phyloP scores from a whole-genome alignment of 2,113 vertebrate genomes.

The Aptenodytes forsteri region DNA sequence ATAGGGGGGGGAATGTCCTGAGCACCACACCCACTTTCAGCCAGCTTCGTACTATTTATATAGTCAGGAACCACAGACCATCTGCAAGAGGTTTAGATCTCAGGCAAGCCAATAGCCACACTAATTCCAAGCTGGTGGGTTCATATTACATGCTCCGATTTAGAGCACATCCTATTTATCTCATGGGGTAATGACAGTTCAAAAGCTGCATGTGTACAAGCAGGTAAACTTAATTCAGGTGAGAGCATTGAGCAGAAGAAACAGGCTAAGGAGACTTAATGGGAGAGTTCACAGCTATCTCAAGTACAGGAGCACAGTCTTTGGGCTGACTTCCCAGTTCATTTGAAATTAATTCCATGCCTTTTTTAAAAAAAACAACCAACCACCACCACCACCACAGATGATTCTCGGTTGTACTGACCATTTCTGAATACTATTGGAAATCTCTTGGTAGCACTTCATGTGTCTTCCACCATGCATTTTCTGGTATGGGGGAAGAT shows the following conservation, averaged over 20 bases:
- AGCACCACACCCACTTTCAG: not conserved
- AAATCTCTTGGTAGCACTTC: not conserved
- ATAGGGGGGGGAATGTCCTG: not conserved
- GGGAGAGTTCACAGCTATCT: not conserved
- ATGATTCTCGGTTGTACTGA: not conserved
- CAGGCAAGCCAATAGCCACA: not conserved
- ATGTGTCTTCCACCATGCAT: not conserved
- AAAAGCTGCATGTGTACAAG: not conserved
- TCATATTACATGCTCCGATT: accelerated
- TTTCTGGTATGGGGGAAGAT: not conserved
- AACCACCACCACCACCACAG: not conserved
- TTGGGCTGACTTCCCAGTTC: not conserved
- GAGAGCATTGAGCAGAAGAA: not conserved
- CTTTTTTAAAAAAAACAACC: not conserved
- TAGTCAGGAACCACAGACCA: not conserved
- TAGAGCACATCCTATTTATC: not conserved
- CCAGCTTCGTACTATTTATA: not conserved
- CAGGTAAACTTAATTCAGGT: not conserved
- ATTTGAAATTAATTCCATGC: not conserved
- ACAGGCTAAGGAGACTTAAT: not conserved
- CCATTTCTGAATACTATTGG: not conserved
- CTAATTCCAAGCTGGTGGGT: not conserved
- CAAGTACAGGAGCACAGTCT: not conserved
- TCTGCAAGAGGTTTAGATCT: not conserved
- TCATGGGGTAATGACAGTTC: not conserved